Base-by-base conservation (phyloP, 2,888 invertebrate genomes). In the Augochlorella aurata region DNA sequence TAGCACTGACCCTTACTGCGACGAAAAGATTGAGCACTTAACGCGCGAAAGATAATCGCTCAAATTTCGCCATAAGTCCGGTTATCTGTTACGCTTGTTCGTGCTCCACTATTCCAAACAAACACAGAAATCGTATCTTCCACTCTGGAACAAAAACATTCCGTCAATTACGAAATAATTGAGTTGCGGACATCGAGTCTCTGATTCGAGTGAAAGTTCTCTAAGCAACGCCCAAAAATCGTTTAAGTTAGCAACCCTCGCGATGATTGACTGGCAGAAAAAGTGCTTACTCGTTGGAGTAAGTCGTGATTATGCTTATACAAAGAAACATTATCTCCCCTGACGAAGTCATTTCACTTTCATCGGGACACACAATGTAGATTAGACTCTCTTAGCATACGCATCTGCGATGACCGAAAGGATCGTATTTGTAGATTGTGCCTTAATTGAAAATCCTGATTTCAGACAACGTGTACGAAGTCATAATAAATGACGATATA, bases 1-100 rank as follows among this genome's bases (percentile, higher is more conserved):
- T 86, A 85, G 83, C 88, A 88, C 79, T 89, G 89, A 90, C 88
- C 88, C 86, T 77, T 68, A 82, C 80, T 84, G 85, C 86, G 85
- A 82, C 85, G 85, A 88, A 65, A 44, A 81, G 80, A 83, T 83
- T 82, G 84, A 76, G 80, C 69, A 49, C 84, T 88, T 85, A 87
- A 87, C 49, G 58, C 54, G 44, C 38, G 70, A 38, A 61, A 74
- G 72, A 75, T 79, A 79, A 79, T 47, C 49, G 18, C 74, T 18
- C 72, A 52, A 44, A 75, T 77, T 78, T 81, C 52, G n/a, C 47
- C 21, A 21, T 66, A 52, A 47, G 54, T 29, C 52, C 38, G 38
- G n/a, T 58, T 47, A 75, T 63, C 38, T 45, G 12, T 38, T n/a
- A n/a, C 44, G 50, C 65, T 21, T 45, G 61, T 58, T 49, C 47